phyloP scores from a whole-genome alignment of 2,113 vertebrate species.

The Amphilophus citrinellus region DNA sequence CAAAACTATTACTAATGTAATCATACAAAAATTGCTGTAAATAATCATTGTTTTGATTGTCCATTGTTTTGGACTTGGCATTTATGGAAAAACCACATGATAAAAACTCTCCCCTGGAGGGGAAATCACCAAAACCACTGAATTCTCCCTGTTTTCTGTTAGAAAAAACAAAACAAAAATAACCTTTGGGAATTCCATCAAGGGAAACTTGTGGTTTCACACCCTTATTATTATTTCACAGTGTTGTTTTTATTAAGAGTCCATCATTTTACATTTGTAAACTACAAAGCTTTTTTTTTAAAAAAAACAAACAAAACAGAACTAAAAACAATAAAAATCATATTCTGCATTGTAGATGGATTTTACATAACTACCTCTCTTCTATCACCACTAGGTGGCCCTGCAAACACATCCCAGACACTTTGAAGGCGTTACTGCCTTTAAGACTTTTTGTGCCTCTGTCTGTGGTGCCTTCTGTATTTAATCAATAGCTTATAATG shows the following conservation, averaged over 20 bases:
- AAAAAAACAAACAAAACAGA: no score
- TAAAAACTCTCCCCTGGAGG: neutral
- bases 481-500: neutral
- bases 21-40: no score
- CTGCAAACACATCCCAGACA: neutral
- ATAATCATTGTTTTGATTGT: no score
- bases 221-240: neutral
- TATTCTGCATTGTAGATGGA: neutral
- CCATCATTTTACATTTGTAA: neutral
- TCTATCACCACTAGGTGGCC: constrained; percentile 35
- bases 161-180: neutral
- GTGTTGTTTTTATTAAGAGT: neutral
- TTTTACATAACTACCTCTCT: fast-evolving
- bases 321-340: neutral
- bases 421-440: neutral
- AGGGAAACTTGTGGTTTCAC: fast-evolving
- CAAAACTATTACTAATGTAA: no score
- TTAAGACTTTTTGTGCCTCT: fast-evolving
- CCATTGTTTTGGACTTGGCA: neutral
- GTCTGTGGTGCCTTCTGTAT: constrained; percentile 22
- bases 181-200: neutral
- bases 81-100: fast-evolving
- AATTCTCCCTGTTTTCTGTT: neutral
- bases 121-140: neutral
- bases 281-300: neutral